phyloP scores from a whole-genome alignment of 2,888 invertebrate species.

The Oxytorus armatus region DNA sequence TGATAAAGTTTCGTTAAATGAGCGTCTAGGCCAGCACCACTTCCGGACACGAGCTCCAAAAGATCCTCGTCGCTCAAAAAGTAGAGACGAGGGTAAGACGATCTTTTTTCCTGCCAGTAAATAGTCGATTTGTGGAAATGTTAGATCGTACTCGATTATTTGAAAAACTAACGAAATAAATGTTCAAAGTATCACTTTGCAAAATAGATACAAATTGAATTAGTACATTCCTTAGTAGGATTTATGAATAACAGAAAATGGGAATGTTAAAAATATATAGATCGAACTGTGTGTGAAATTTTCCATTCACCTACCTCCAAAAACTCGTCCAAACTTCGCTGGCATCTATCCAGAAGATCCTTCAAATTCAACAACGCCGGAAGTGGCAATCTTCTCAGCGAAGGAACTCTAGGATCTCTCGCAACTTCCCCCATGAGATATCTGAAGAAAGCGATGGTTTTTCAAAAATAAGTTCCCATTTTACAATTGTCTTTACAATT shows the following conservation, averaged over 20 bases:
- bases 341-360: constrained; percentile 95
- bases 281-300: background rate
- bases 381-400: constrained; percentile 88
- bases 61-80: constrained; percentile 99
- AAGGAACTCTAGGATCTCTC: constrained; percentile 92
- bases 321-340: constrained; percentile 97
- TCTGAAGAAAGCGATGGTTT: constrained; percentile 86
- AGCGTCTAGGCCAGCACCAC: constrained; percentile 88
- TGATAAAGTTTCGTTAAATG: constrained; percentile 99
- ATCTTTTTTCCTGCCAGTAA: constrained; percentile 97
- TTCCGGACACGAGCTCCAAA: constrained; percentile 92
- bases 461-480: background rate
- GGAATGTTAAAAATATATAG: background rate
- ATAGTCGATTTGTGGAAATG: no score
- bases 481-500: no score
- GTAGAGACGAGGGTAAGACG: constrained; percentile 97
- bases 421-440: constrained; percentile 93
- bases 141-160: background rate
- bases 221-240: no score
- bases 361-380: constrained; percentile 90
- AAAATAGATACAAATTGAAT: no score
- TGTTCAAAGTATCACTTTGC: no score
- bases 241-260: constrained; percentile 14
- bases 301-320: constrained; percentile 88
- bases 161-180: background rate